phyloP scores from a whole-genome alignment of 2,888 invertebrate species.

The Drosophila atroscutellata region DNA sequence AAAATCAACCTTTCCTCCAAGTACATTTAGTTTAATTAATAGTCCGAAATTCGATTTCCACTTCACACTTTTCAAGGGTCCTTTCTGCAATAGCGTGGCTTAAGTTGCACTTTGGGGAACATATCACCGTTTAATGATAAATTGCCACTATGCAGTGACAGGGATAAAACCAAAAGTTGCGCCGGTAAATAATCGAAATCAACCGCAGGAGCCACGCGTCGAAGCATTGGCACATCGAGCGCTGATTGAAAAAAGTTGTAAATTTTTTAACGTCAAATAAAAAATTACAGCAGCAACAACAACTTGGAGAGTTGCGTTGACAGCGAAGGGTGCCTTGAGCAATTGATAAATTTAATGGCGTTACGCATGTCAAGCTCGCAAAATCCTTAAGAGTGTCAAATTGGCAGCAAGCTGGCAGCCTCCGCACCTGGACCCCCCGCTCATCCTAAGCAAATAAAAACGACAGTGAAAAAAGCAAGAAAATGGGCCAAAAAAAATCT shows the following conservation, averaged over 20 bases:
- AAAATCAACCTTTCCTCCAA: background rate
- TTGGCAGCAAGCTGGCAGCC: conserved; percentile 45
- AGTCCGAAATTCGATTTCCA: conserved; percentile 3
- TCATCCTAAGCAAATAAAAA: conserved; percentile 65
- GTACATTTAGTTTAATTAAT: conserved; percentile 2
- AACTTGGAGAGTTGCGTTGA: conserved; percentile 25
- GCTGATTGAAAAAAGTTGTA: conserved; percentile 81
- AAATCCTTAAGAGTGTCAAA: conserved; percentile 80
- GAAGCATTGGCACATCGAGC: conserved; percentile 44
- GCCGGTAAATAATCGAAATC: conserved; percentile 66
- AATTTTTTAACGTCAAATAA: conserved; percentile 65
- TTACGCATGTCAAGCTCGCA: conserved; percentile 78
- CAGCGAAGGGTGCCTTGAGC: conserved; percentile 65
- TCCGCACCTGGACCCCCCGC: conserved; percentile 6
- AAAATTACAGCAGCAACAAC: conserved; percentile 36
- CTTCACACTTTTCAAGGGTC: background rate
- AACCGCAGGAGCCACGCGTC: conserved; percentile 75
- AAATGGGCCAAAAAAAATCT: conserved; percentile 50
- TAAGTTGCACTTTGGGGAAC: conserved; percentile 35
- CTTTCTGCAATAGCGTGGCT: background rate
- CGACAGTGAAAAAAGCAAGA: conserved; percentile 36
- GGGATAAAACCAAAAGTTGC: conserved; percentile 33
- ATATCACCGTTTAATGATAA: conserved; percentile 69
- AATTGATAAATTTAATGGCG: conserved; percentile 82
- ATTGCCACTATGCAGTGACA: conserved; percentile 60